phyloP scores from a whole-genome alignment of 1,140 invertebrate species.

The Trinorchestia longiramus region DNA sequence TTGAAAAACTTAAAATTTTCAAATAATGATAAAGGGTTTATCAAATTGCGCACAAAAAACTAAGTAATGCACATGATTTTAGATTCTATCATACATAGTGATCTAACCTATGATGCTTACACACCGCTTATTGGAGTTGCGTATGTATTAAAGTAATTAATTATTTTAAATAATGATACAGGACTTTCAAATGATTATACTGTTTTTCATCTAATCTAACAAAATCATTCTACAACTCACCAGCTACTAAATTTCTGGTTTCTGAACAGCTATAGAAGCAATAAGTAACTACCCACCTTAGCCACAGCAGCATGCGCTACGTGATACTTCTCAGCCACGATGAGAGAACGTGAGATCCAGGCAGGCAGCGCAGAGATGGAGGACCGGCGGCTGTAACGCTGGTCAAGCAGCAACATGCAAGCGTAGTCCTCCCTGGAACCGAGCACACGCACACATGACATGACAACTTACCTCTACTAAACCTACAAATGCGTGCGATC shows the following conservation, averaged over 20 bases:
- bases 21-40: no score
- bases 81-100: no score
- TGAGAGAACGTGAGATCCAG: constrained; percentile 77
- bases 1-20: no score
- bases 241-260: neutral
- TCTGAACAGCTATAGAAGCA: neutral
- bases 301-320: constrained; percentile 1
- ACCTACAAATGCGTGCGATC: no score
- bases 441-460: neutral
- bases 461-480: no score
- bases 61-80: no score
- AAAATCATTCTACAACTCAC: neutral
- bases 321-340: neutral
- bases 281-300: neutral
- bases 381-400: constrained; percentile 78
- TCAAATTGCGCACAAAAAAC: no score
- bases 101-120: no score
- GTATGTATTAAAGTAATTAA: no score
- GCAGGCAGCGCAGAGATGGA: constrained; percentile 78
- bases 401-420: constrained; percentile 87
- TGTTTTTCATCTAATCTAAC: neutral
- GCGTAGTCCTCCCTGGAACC: constrained; percentile 89
- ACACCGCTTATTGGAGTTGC: no score
- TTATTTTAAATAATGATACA: neutral
- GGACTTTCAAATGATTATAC: neutral